Base-by-base conservation (phyloP, 1,140 invertebrate genomes). In the Halictus rubicundus region DNA sequence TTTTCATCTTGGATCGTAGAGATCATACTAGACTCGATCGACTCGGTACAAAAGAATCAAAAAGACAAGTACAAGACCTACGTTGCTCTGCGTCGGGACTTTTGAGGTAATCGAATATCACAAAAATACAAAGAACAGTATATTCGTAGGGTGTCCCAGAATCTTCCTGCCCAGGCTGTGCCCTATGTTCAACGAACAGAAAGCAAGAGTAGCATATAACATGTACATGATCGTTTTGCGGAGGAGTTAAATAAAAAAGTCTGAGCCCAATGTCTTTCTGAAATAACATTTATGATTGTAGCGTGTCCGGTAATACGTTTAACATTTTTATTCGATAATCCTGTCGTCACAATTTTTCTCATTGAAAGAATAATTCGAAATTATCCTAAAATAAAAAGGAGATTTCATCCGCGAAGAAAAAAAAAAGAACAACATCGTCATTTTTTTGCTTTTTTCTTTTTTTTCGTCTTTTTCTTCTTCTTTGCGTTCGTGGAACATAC, bases 51-150 rank as follows among this genome's bases (percentile, higher is more conserved):
- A 73, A 79, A 66, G 21, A 57, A 57, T 57, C n/a, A n/a, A 57
- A 46, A 65, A 74, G 70, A 79, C 63, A 64, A 66, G 63, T 74
- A 73, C 60, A 57, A 63, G 60, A 63, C 46, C 78, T 79, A 73
- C 54, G 39, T 42, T 49, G 16, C 71, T 52, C 54, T 76, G 68
- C 19, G 63, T 72, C 21, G 32, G 32, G 76, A 78, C 71, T 57
- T 72, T 54, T 25, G 42, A 71, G 76, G 68, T 64, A 78, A 72
- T 70, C 25, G 21, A 60, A 64, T 71, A 71, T 78, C 68, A 72
- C 81, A 85, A 86, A 76, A 75, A 77, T 88, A 87, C 78, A 83
- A 84, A 86, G 80, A 87, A 83, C 23, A 25, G 23, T 69, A 46
- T 52, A 21, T 9, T n/a, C 54, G 54, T n/a, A 6, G 54, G 54